phyloP scores from a whole-genome alignment of 1,140 invertebrate species.

The Frieseomelitta varia region DNA sequence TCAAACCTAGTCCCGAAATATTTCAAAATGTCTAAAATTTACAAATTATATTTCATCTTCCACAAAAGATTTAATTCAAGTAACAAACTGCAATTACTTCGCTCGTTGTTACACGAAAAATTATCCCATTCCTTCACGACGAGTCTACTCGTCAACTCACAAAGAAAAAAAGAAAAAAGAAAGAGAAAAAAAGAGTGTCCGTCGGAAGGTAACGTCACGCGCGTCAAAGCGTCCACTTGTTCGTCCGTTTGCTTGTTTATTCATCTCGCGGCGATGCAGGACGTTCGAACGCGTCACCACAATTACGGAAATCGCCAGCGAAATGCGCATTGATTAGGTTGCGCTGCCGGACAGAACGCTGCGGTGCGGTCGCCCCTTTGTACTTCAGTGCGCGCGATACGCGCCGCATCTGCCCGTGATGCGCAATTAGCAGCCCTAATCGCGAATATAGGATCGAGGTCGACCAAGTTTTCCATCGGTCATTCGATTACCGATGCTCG shows the following conservation, averaged over 20 bases:
- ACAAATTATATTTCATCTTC: too few relatives aligned
- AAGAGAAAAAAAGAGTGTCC: too few relatives aligned
- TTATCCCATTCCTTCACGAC: too few relatives aligned
- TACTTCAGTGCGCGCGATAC: constrained; percentile 26
- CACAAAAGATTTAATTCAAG: too few relatives aligned
- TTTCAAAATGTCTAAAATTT: too few relatives aligned
- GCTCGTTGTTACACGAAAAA: too few relatives aligned
- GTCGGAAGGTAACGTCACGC: not conserved
- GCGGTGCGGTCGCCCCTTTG: constrained; percentile 50
- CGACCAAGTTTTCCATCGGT: constrained; percentile 25
- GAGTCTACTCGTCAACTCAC: too few relatives aligned
- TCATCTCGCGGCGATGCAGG: constrained; percentile 8
- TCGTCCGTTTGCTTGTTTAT: not conserved
- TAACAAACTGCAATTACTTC: too few relatives aligned
- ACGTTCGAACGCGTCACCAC: constrained; percentile 53
- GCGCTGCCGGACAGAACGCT: constrained; percentile 33
- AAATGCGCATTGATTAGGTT: constrained; percentile 64
- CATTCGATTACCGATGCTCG: not conserved
- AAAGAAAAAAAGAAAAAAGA: too few relatives aligned
- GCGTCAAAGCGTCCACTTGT: too few relatives aligned
- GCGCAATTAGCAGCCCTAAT: constrained; percentile 34
- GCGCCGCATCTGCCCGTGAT: constrained; percentile 19
- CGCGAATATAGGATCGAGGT: constrained; percentile 33
- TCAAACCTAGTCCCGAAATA: too few relatives aligned
- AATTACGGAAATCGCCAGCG: constrained; percentile 64